Evolutionary conservation across 2,113 vertebrate species (phyloP).

Genomic region (Clarias macrocephalus): DNA sequence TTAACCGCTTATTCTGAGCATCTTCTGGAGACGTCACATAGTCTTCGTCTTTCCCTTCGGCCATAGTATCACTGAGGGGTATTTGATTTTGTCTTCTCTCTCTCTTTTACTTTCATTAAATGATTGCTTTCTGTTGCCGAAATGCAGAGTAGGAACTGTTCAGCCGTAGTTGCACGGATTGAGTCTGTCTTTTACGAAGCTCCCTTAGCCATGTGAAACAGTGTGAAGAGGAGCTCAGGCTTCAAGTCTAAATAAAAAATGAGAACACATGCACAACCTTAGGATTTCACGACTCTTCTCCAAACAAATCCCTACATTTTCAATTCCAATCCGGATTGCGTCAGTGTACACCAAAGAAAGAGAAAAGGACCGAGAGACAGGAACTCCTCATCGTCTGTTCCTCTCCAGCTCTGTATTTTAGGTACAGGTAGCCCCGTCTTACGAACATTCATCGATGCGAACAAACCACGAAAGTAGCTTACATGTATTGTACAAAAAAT

Average conservation of each 20-base stretch:
- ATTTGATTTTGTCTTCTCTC: background rate
- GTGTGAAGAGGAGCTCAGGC: background rate
- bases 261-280: background rate
- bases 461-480: no score
- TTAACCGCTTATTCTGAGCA: background rate
- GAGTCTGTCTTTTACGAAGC: background rate
- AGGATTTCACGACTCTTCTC: background rate
- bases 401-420: background rate
- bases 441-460: no score
- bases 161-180: background rate
- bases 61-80: background rate
- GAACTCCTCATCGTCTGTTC: background rate
- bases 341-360: background rate
- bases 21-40: background rate
- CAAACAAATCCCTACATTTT: background rate
- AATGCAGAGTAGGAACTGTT: background rate
- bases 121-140: background rate
- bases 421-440: background rate
- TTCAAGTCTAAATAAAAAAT: background rate
- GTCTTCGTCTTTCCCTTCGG: background rate
- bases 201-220: background rate
- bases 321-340: background rate
- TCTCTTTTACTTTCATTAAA: background rate
- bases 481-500: no score
- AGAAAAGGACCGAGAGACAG: background rate